Conservation (phyloP, 2,797 vertebrate genomes). For the Acestrorhynchus altus region DNA sequence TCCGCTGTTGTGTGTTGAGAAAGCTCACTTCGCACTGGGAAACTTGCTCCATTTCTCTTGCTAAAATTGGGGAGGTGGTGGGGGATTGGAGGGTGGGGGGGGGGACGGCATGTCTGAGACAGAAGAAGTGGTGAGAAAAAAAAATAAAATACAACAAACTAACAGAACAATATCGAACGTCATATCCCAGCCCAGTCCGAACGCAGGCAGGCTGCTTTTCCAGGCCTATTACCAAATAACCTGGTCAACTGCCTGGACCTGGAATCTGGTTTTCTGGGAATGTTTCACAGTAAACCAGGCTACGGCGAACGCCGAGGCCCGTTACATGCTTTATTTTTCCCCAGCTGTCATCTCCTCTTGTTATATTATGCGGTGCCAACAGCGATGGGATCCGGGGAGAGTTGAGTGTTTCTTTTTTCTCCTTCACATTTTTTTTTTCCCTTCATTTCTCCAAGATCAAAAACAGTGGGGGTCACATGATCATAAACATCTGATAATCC, state of each 20-base stretch:
- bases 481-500: constrained; percentile 81
- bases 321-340: constrained; percentile 59
- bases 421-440: constrained; percentile 15
- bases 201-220: constrained; percentile 8
- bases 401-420: constrained; percentile 19
- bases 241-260: constrained; percentile 6
- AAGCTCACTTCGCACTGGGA: constrained; percentile 41
- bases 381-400: constrained; percentile 68
- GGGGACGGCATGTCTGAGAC: constrained; percentile 27
- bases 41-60: constrained; percentile 52
- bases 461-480: constrained; percentile 78
- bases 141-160: constrained; percentile 1
- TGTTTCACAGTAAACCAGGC: constrained; percentile 43
- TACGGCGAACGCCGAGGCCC: constrained; percentile 56
- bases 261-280: constrained; percentile 20
- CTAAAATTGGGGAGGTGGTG: constrained; percentile 33
- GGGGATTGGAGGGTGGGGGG: background rate
- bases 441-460: constrained; percentile 71
- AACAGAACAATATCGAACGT: constrained; percentile 32
- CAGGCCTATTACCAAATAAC: constrained; percentile 28
- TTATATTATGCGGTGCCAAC: constrained; percentile 67
- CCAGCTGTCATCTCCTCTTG: constrained; percentile 70
- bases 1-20: constrained; percentile 52
- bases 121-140: constrained; percentile 23
- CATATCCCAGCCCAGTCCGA: constrained; percentile 27